These are phyloP conservation scores for Micrasema longulum DNA, from an alignment of 1,140 invertebrate genomes.

Conservation along the genomic window DNA sequence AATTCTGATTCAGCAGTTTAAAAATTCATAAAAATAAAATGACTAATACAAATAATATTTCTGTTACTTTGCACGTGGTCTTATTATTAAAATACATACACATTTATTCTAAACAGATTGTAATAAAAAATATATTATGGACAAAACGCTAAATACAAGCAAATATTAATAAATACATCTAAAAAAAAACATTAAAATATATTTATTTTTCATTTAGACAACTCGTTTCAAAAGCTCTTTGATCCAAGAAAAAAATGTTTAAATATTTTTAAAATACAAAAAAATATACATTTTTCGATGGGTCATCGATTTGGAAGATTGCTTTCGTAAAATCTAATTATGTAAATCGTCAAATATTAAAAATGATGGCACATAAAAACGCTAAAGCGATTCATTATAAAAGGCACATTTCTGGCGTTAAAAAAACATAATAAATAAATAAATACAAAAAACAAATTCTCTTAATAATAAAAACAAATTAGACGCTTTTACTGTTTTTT, in stretches of 20 bases:
- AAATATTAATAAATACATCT: constrained; percentile 18
- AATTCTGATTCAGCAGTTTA: too few relatives aligned
- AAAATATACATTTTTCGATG: constrained; percentile 5
- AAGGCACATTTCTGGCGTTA: too few relatives aligned
- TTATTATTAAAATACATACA: neutral
- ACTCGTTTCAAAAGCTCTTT: neutral
- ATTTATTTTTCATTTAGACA: neutral
- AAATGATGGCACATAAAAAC: too few relatives aligned
- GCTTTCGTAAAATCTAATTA: neutral
- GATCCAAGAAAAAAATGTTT: neutral
- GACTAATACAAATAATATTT: neutral
- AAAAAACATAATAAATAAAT: too few relatives aligned
- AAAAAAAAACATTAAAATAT: constrained; percentile 8
- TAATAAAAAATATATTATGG: neutral
- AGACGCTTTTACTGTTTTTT: too few relatives aligned
- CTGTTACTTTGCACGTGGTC: neutral
- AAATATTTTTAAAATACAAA: neutral
- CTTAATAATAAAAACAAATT: too few relatives aligned
- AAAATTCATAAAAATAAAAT: too few relatives aligned
- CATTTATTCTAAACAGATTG: constrained; percentile 5
- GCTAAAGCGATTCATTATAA: too few relatives aligned
- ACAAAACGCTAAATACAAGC: constrained; percentile 19
- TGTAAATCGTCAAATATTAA: too few relatives aligned
- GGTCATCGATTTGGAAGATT: neutral
- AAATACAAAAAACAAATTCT: too few relatives aligned